phyloP scores from a whole-genome alignment of 2,797 vertebrate genomes.

The Apodemus agrarius region DNA sequence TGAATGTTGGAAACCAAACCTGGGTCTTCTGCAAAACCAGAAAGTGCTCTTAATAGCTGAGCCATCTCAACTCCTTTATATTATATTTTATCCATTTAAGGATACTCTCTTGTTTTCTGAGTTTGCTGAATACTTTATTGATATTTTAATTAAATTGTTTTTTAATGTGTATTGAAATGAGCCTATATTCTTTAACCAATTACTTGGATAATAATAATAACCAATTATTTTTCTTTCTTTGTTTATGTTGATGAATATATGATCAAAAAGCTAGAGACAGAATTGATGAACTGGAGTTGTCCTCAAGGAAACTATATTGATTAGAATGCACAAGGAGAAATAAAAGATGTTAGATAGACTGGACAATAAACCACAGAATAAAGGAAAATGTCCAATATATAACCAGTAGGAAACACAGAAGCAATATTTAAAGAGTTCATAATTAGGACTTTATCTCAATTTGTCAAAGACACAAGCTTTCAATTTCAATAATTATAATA shows the following conservation, averaged over 20 bases:
- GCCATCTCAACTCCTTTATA: not conserved
- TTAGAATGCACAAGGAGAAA: not conserved
- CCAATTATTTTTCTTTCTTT: not conserved
- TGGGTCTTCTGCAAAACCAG: not conserved
- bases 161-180: not conserved
- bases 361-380: not conserved
- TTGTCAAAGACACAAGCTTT: slow-evolving; percentile 12
- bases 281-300: not conserved
- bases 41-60: not conserved
- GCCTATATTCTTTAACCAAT: not conserved
- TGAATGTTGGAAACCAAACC: not conserved
- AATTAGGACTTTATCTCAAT: not conserved
- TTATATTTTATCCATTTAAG: not conserved
- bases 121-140: not conserved
- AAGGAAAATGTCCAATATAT: not conserved
- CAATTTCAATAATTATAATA: not conserved
- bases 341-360: not conserved
- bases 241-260: not conserved
- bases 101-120: not conserved
- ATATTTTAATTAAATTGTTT: not conserved
- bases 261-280: not conserved
- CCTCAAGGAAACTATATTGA: not conserved
- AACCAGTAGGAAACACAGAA: not conserved
- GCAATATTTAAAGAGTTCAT: not conserved
- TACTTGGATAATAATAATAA: not conserved